A percentile compares a stretch with the other conserved stretches of the same genome.
Conservation (phyloP, 2,113 vertebrate species). For the Dolichallabes microphthalmus region DNA sequence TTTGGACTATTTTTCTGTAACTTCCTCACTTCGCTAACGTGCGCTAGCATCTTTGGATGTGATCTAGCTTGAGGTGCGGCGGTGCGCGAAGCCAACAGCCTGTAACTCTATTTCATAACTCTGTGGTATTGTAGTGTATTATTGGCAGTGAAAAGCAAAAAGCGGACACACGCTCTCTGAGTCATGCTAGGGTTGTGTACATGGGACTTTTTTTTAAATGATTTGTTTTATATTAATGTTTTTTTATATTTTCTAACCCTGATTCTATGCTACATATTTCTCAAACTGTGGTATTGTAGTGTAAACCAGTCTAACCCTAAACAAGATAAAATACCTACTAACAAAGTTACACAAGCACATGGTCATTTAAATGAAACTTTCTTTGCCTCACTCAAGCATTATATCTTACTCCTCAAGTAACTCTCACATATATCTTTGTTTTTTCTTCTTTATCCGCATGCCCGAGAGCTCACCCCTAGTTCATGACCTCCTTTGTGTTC, state of each 20-base stretch:
- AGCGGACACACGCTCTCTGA: neutral
- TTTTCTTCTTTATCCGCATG: neutral
- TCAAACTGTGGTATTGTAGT: neutral
- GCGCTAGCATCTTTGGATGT: constrained; percentile 35
- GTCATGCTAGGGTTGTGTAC: neutral
- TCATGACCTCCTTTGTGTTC: neutral
- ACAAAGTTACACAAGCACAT: neutral
- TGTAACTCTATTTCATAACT: neutral
- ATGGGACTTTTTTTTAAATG: neutral
- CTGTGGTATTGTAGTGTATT: constrained; percentile 3
- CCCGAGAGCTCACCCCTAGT: neutral
- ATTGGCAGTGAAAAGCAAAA: constrained; percentile 3
- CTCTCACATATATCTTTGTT: neutral
- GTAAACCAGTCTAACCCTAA: neutral
- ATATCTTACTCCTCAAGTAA: neutral
- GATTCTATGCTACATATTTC: neutral
- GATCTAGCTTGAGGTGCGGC: constrained; percentile 30
- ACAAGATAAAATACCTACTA: neutral
- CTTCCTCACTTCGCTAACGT: neutral
- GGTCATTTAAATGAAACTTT: neutral
- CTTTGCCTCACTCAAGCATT: neutral
- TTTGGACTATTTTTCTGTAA: neutral
- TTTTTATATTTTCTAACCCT: neutral
- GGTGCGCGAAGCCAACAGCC: neutral
- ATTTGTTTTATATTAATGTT: too few species aligned